phyloP scores from a whole-genome alignment of 2,888 invertebrate species.

The Thymelicus lineola region DNA sequence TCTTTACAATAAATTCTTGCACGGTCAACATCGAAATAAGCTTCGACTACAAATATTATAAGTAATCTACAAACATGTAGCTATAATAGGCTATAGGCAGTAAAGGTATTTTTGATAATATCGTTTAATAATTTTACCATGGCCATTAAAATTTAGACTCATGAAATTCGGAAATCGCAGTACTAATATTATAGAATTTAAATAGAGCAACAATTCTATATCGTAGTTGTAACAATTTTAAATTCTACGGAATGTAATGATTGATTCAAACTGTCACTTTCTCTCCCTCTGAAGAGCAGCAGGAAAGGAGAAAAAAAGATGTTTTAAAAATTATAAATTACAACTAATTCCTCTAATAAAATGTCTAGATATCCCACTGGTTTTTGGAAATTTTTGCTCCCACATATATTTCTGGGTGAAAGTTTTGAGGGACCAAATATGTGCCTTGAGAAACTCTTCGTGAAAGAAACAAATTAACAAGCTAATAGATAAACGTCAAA shows the following conservation, averaged over 20 bases:
- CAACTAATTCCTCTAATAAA: slow-evolving; percentile 41
- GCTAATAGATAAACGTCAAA: slow-evolving; percentile 14
- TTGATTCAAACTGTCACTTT: slow-evolving; percentile 78
- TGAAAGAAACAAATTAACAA: slow-evolving; percentile 14
- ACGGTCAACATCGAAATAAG: slow-evolving; percentile 63
- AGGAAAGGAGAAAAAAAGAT: slow-evolving; percentile 74
- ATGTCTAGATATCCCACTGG: slow-evolving; percentile 38
- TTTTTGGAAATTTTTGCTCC: slow-evolving; percentile 39
- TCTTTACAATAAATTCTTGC: slow-evolving; percentile 67
- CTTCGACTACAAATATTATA: slow-evolving; percentile 67
- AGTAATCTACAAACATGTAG: slow-evolving; percentile 68
- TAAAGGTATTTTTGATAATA: slow-evolving; percentile 60
- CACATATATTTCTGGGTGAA: slow-evolving; percentile 28
- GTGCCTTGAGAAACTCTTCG: slow-evolving; percentile 19
- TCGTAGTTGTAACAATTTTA: slow-evolving; percentile 56
- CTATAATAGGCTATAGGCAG: slow-evolving; percentile 66
- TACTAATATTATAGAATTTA: slow-evolving; percentile 64
- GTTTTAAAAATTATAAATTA: slow-evolving; percentile 56
- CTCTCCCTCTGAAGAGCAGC: slow-evolving; percentile 79
- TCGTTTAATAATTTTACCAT: slow-evolving; percentile 64
- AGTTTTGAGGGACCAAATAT: slow-evolving; percentile 36
- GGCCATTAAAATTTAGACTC: slow-evolving; percentile 67
- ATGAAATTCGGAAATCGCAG: slow-evolving; percentile 53
- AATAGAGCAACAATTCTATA: slow-evolving; percentile 71
- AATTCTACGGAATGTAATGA: slow-evolving; percentile 68